A percentile compares a stretch with the other conserved stretches of the same genome.
phyloP scores from a whole-genome alignment of 2,113 vertebrate species.

The Misgurnus mizolepis region DNA sequence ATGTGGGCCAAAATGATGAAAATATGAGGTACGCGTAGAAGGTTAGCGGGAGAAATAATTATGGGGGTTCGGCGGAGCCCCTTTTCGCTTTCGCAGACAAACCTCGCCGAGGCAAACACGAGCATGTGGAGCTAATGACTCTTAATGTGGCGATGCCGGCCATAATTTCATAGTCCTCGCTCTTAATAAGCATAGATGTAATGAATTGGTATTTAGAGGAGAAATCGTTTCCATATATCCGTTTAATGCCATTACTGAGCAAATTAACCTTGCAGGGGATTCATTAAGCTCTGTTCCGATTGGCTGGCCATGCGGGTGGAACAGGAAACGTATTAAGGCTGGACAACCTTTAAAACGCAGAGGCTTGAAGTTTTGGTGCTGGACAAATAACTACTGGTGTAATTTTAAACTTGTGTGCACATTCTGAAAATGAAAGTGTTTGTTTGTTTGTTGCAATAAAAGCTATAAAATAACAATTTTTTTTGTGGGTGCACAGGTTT shows the following conservation, averaged over 20 bases:
- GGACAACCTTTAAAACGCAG: slow-evolving; percentile 70
- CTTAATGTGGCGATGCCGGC: slow-evolving; percentile 91
- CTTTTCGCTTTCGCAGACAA: slow-evolving; percentile 73
- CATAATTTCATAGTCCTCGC: slow-evolving; percentile 94
- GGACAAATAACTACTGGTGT: slow-evolving; percentile 36
- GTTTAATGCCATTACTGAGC: slow-evolving; percentile 97
- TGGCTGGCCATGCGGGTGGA: slow-evolving; percentile 92
- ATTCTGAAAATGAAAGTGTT: no score
- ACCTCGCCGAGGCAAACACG: slow-evolving; percentile 69
- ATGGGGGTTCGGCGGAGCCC: slow-evolving; percentile 80
- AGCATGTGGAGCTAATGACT: slow-evolving; percentile 68
- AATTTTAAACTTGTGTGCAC: not conserved
- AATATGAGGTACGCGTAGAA: slow-evolving; percentile 60
- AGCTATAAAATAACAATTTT: no score
- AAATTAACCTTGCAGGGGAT: slow-evolving; percentile 98
- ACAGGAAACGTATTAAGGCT: slow-evolving; percentile 81
- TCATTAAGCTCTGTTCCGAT: slow-evolving; percentile 99
- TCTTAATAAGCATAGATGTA: slow-evolving; percentile 96
- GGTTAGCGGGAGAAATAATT: slow-evolving; percentile 65
- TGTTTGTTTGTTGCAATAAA: no score
- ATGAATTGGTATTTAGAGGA: slow-evolving; percentile 99
- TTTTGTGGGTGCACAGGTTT: no score
- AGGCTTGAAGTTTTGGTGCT: slow-evolving; percentile 50
- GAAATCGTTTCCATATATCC: slow-evolving; percentile 87
- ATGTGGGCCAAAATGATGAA: slow-evolving; percentile 55